Evolutionary conservation across 2,888 invertebrate species (phyloP).

Genomic region (Dryadula phaetusa): DNA sequence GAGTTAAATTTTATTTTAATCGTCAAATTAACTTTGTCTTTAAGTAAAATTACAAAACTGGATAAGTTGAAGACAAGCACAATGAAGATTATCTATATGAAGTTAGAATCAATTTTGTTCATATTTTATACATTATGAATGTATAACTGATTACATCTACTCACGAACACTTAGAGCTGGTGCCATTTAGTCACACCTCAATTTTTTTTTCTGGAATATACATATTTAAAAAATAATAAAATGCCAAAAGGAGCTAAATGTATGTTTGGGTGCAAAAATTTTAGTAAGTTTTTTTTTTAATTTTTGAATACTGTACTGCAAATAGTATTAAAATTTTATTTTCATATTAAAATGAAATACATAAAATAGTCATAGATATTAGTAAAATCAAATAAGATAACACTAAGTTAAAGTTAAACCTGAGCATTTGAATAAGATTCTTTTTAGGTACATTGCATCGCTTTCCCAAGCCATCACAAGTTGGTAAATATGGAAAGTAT

Average conservation of each 20-base stretch:
- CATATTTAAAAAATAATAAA: neutral
- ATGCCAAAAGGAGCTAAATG: slow-evolving; percentile 20
- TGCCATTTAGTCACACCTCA: no score
- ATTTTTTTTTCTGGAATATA: neutral
- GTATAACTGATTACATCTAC: neutral
- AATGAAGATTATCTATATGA: neutral
- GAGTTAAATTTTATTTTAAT: neutral
- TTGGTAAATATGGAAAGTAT: slow-evolving; percentile 8
- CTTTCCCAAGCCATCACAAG: slow-evolving; percentile 12
- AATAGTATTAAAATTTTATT: no score
- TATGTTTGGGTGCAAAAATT: slow-evolving; percentile 17
- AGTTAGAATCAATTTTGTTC: neutral
- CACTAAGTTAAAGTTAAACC: neutral
- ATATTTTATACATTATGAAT: neutral
- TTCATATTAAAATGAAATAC: no score
- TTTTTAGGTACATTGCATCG: slow-evolving; percentile 24
- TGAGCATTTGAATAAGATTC: neutral
- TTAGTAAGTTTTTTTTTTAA: slow-evolving; percentile 2
- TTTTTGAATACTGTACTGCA: no score
- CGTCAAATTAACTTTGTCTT: neutral
- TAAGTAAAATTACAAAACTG: neutral
- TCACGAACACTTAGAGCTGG: neutral
- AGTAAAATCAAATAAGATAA: neutral
- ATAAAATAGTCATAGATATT: no score
- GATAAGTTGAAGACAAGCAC: neutral